Base-by-base conservation (phyloP, 1,140 invertebrate genomes). In the Venustaconcha ellipsiformis region DNA sequence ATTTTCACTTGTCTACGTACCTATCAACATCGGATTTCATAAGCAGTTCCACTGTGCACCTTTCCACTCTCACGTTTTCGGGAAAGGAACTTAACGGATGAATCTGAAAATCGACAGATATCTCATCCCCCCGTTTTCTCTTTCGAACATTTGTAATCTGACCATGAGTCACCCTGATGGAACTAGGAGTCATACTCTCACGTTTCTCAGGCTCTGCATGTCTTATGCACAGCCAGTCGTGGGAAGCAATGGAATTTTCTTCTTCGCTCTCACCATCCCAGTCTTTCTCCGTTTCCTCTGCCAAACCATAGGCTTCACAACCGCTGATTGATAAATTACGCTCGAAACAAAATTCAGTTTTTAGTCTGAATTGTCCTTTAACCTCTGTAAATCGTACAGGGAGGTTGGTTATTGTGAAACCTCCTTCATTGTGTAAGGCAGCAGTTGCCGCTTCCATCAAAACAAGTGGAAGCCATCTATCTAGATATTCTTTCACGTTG, bases 371-470 rank as follows among this genome's bases (percentile, higher is more conserved):
- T 37, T 55, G 67, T 55, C 80, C 80, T 58, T 57, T 67, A 0
- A 70, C 66, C 60, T 56, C 71, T 66, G 37, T 48, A 59, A 78
- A 74, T 57, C 66, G 68, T 20, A 68, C 57, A 14, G 26, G 71
- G 37, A 69, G 37, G 23, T 79, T 75, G 26, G 72, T 83, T 23
- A 80, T 79, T 14, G 65, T 71, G 14, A 67, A 70, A 14, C 71
- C 60, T 60, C 80, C 82, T 37, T 72, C 72, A 15, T 72, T 74
- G 23, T 56, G 67, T 13, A 73, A 75, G 18, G 80, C 73, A 14
- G 37, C 55, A 15, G 48, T 63, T 6, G 82, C 82, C 14, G 83
- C 76, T 74, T 84, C 83, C 82, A 84, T 83, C 57, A 78, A 63
- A 30, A 83, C 37, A 2, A 84, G 20, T 8, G 83, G 79, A 30